Evolutionary conservation across 2,888 invertebrate species (phyloP).

Genomic region (Cartodere bifasciata): DNA sequence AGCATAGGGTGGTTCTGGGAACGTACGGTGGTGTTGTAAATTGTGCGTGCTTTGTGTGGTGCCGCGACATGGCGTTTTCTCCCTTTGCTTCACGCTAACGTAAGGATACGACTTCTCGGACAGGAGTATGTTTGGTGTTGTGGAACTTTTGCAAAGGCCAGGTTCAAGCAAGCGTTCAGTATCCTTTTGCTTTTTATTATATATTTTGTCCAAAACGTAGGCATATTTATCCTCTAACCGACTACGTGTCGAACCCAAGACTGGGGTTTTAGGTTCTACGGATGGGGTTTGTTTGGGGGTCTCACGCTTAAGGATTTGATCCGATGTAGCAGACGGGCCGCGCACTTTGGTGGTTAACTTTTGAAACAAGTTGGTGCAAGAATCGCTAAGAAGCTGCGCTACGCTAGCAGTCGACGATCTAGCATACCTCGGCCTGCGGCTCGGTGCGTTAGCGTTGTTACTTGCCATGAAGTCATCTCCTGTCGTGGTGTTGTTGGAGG

Average conservation of each 20-base stretch:
- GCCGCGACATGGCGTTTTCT: conserved; percentile 52
- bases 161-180: conserved; percentile 62
- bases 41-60: conserved; percentile 34
- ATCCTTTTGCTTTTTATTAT: conserved; percentile 41
- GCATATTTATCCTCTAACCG: conserved; percentile 71
- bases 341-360: conserved; percentile 61
- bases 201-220: conserved; percentile 58
- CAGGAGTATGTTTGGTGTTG: conserved; percentile 50
- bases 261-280: too few species aligned
- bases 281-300: conserved; percentile 27
- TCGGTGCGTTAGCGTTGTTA: conserved; percentile 29
- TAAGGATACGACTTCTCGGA: conserved; percentile 55
- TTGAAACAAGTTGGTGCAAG: conserved; percentile 75
- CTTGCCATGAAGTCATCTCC: conserved; percentile 20
- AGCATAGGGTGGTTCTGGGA: conserved; percentile 30
- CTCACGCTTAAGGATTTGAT: conserved; percentile 36
- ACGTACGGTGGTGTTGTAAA: conserved; percentile 32
- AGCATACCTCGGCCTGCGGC: conserved; percentile 53
- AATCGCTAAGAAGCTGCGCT: conserved; percentile 74
- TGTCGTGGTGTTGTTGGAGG: conserved; percentile 13
- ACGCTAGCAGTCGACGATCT: conserved; percentile 72
- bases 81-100: conserved; percentile 38
- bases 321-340: conserved; percentile 51
- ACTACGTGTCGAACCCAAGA: conserved; percentile 46
- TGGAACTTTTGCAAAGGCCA: conserved; percentile 49